A percentile compares a stretch with the other conserved stretches of the same genome.
phyloP scores from a whole-genome alignment of 2,888 invertebrate species.

The Scaptomyza cyrtandrae region DNA sequence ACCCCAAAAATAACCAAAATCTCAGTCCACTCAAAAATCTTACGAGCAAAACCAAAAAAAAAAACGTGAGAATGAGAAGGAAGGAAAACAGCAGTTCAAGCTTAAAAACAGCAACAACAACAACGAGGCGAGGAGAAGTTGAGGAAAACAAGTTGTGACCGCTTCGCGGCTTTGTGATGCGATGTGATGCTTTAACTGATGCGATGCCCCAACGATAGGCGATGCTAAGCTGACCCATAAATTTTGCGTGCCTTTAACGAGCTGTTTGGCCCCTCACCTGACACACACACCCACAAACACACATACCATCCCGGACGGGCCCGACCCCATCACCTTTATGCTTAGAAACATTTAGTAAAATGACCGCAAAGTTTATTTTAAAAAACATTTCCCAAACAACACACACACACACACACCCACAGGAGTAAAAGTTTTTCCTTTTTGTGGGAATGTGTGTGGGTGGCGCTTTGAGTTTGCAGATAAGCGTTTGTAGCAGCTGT shows the following conservation, averaged over 20 bases:
- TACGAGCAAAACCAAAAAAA: constrained; percentile 11
- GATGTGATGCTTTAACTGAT: constrained; percentile 17
- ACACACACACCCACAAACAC: background rate
- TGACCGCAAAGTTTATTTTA: constrained; percentile 74
- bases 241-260: constrained; percentile 53
- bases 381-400: constrained; percentile 63
- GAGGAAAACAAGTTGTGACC: constrained; percentile 35
- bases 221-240: constrained; percentile 62
- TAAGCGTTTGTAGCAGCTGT: constrained; percentile 71
- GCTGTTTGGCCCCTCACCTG: constrained; percentile 24
- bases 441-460: constrained; percentile 5
- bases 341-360: constrained; percentile 68
- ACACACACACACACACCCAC: constrained; percentile 25
- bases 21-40: constrained; percentile 21
- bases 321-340: background rate
- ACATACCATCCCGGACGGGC: background rate
- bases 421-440: constrained; percentile 21
- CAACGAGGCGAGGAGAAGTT: background rate
- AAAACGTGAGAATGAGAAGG: too few species aligned
- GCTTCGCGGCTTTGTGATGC: constrained; percentile 44
- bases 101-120: constrained; percentile 37
- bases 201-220: constrained; percentile 24
- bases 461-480: constrained; percentile 31
- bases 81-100: constrained; percentile 1
- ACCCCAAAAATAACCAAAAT: constrained; percentile 1